phyloP scores from a whole-genome alignment of 2,888 invertebrate genomes.

The Aphrophora alni region DNA sequence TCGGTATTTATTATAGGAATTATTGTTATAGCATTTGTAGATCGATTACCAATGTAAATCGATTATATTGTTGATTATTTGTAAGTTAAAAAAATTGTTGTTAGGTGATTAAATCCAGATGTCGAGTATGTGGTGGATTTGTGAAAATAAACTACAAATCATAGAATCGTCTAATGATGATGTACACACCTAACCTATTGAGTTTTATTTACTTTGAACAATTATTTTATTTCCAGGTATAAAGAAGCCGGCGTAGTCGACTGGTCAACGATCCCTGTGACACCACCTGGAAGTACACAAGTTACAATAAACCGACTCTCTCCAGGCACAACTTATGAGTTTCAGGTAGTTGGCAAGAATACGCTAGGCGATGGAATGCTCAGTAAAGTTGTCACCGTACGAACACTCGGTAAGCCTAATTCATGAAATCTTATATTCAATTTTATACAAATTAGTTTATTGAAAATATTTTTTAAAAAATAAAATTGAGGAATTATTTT shows the following conservation, averaged over 20 bases:
- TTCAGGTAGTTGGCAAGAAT: conserved; percentile 95
- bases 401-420: conserved; percentile 79
- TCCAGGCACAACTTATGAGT: conserved; percentile 92
- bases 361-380: conserved; percentile 94
- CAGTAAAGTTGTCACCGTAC: conserved; percentile 89
- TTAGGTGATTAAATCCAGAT: too few relatives aligned
- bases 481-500: background rate
- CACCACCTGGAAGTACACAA: conserved; percentile 87
- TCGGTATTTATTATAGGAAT: too few relatives aligned
- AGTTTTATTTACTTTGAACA: too few relatives aligned
- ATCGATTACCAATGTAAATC: too few relatives aligned
- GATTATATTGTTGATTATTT: too few relatives aligned
- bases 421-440: background rate
- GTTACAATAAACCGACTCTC: conserved; percentile 90
- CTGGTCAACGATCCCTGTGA: conserved; percentile 93
- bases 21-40: too few relatives aligned
- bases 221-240: conserved; percentile 64
- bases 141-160: too few relatives aligned
- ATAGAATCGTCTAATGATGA: too few relatives aligned
- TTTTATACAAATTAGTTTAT: background rate
- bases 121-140: too few relatives aligned
- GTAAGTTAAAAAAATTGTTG: too few relatives aligned
- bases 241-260: conserved; percentile 85
- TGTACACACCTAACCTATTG: too few relatives aligned
- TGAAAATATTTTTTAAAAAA: background rate